Conservation (phyloP, 2,113 vertebrate genomes). For the Chauna torquata region DNA sequence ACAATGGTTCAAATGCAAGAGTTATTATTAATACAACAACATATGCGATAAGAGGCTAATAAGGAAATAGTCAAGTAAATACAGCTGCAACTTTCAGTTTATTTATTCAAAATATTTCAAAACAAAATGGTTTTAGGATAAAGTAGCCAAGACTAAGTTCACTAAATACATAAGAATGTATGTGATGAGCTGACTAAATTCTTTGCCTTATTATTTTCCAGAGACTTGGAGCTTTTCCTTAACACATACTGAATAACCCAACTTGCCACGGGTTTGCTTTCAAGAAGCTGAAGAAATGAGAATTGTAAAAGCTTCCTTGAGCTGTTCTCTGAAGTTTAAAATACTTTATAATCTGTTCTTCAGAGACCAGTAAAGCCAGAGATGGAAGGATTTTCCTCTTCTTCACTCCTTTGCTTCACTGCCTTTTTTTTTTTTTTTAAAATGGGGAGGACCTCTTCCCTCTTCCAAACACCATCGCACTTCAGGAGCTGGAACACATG, state of each 20-base stretch:
- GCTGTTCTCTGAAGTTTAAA: neutral
- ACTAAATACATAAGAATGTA: neutral
- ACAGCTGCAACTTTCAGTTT: conserved; percentile 31
- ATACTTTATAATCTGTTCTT: neutral
- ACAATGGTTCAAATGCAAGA: neutral
- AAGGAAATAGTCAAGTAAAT: conserved; percentile 41
- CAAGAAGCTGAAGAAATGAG: neutral
- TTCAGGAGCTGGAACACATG: neutral
- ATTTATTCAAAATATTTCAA: conserved; percentile 38
- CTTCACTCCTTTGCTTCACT: neutral
- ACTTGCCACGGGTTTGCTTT: neutral
- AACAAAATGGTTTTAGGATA: neutral
- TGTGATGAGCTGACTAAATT: neutral
- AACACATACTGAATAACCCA: neutral
- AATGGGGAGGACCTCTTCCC: neutral
- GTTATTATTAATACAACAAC: neutral
- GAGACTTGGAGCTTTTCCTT: neutral
- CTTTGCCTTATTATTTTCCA: neutral
- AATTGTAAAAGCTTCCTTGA: neutral
- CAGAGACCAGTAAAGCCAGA: neutral
- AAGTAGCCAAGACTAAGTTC: conserved; percentile 2
- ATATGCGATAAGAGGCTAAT: conserved; percentile 29
- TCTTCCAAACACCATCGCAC: neutral
- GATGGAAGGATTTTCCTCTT: neutral
- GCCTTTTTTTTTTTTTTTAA: neutral